A percentile compares a stretch with the other conserved stretches of the same genome.
Conservation (phyloP, 1,140 invertebrate species). For the Lordiphosa mommai region DNA sequence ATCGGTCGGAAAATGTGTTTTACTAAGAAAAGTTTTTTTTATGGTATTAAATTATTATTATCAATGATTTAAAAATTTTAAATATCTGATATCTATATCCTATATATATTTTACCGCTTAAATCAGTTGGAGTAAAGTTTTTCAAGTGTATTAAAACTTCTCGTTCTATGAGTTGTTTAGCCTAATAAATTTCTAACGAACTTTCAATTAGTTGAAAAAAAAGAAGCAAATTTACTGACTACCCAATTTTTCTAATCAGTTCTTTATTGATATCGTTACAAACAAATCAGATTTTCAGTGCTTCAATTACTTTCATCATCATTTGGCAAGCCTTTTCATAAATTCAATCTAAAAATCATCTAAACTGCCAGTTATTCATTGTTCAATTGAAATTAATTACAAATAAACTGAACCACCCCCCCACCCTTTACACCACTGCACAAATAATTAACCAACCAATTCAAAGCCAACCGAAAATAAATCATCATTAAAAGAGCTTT, state of each 20-base stretch:
- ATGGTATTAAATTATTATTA: no score
- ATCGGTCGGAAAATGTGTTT: no score
- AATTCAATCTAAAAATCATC: constrained; percentile 40
- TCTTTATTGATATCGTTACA: not conserved
- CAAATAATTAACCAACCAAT: constrained; percentile 44
- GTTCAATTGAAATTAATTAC: constrained; percentile 52
- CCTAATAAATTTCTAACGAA: constrained; percentile 4
- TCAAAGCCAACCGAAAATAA: constrained; percentile 45
- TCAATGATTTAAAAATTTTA: no score
- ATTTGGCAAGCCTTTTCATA: constrained; percentile 32
- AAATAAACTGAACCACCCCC: not conserved
- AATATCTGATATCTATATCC: no score
- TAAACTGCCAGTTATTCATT: constrained; percentile 35
- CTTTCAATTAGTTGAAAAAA: no score
- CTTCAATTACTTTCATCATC: constrained; percentile 22
- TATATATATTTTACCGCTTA: no score
- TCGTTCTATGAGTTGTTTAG: no score
- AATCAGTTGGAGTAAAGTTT: no score
- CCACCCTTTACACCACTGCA: not conserved
- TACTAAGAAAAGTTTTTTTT: no score
- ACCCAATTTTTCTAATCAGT: not conserved
- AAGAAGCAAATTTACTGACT: no score
- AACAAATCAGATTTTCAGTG: not conserved
- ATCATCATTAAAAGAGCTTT: constrained; percentile 49
- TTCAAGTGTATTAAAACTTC: no score